phyloP scores from a whole-genome alignment of 2,888 invertebrate genomes.

The Hydropsyche betteni region DNA sequence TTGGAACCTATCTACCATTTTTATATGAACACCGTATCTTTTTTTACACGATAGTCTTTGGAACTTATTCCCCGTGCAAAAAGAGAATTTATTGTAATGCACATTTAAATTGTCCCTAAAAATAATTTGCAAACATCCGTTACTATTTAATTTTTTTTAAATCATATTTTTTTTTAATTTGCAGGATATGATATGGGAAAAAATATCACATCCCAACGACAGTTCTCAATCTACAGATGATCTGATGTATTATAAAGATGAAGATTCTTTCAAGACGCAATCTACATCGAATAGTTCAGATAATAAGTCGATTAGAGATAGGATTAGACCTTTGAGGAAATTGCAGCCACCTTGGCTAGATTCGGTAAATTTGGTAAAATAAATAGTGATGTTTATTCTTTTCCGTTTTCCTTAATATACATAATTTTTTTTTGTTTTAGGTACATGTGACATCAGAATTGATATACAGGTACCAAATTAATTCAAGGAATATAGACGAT shows the following conservation, averaged over 20 bases:
- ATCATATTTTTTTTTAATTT: no score
- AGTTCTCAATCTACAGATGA: neutral
- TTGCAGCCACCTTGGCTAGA: slow-evolving; percentile 75
- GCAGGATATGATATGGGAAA: neutral
- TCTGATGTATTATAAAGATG: neutral
- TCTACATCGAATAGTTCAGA: neutral
- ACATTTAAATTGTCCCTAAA: no score
- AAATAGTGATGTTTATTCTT: no score
- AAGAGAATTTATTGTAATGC: no score
- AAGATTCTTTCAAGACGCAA: neutral
- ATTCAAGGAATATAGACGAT: slow-evolving; percentile 66
- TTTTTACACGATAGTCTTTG: no score
- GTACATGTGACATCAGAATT: slow-evolving; percentile 72
- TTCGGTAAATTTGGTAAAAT: slow-evolving; percentile 57
- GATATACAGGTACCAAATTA: slow-evolving; percentile 75
- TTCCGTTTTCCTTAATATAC: no score
- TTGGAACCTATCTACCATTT: no score
- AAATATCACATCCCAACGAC: neutral
- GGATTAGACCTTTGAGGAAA: slow-evolving; percentile 56
- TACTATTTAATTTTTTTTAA: no score
- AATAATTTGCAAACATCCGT: no score
- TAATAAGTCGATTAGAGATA: neutral
- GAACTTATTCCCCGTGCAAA: no score
- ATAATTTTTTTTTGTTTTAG: slow-evolving; percentile 53
- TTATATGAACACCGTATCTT: no score